phyloP scores from a whole-genome alignment of 2,113 vertebrate genomes.

The Chaetodon trifascialis region DNA sequence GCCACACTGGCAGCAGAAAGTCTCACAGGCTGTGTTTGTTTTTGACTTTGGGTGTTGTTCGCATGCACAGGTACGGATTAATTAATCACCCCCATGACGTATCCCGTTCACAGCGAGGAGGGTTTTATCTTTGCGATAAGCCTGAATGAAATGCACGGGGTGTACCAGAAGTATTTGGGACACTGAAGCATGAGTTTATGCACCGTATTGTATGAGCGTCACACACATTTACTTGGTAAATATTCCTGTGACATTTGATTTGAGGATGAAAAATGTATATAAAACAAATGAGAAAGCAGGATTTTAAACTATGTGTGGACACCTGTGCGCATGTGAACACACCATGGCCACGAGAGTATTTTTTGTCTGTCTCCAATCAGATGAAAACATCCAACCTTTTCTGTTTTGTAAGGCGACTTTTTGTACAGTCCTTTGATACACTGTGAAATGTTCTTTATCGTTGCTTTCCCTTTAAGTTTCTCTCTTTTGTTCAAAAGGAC shows the following conservation, averaged over 20 bases:
- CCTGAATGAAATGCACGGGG: background rate
- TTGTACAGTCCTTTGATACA: slow-evolving; percentile 80
- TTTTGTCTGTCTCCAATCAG: slow-evolving; percentile 2
- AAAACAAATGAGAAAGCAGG: background rate
- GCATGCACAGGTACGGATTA: slow-evolving; percentile 6
- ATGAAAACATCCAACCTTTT: slow-evolving; percentile 27
- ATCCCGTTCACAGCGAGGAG: slow-evolving; percentile 10
- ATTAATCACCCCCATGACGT: background rate
- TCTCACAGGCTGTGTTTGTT: background rate
- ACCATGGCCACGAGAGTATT: background rate
- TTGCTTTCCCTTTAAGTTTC: background rate
- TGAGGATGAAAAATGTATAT: slow-evolving; percentile 17
- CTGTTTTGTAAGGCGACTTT: slow-evolving; percentile 35
- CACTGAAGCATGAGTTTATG: slow-evolving; percentile 20
- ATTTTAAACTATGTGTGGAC: background rate
- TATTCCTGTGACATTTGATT: slow-evolving; percentile 4
- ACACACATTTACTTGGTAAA: background rate
- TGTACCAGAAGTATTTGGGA: slow-evolving; percentile 19
- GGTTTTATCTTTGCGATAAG: background rate
- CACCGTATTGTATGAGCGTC: background rate
- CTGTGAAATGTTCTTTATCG: slow-evolving; percentile 71
- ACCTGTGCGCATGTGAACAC: slow-evolving; percentile 36
- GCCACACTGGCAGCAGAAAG: slow-evolving; percentile 18
- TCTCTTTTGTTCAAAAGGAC: slow-evolving; percentile 8
- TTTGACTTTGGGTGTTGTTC: slow-evolving; percentile 11